Base-by-base conservation (phyloP, 2,797 vertebrate genomes). In the Loriculus beryllinus region DNA sequence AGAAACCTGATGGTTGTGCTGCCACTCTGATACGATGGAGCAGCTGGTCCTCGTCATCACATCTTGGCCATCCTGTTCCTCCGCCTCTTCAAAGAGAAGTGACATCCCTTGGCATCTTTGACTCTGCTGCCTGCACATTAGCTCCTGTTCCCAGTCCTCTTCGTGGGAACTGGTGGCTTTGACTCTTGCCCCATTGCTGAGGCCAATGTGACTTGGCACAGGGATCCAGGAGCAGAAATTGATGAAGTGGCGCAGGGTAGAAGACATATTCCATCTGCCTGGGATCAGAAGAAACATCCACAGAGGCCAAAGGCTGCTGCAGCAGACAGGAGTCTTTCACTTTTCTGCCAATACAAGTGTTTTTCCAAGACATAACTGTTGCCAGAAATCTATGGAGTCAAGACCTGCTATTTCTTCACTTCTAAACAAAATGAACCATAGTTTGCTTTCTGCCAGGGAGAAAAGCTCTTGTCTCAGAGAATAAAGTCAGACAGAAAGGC, bases 331-430 rank as follows among this genome's bases (percentile, higher is more conserved):
- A 87, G 45, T 25, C 47, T 91, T 93, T 81, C 65, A 45, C 80
- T 83, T 65, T 82, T 37, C 59, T 95, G 93, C 90, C 82, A 96
- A 82, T 80, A 90, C 39, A 88, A 95, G 52, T 95, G 80, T 95
- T 96, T 94, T 94, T 95, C 82, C 70, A 92, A 96, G 69, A 67
- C 18, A 3, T 74, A 59, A 39, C 49, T 37, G 45, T 76, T 90
- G 72, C 85, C 91, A 93, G 93, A 93, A 95, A 86, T 94, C 56
- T 14, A 3, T 48, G 49, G 80, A 93, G 74, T 93, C 87, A 79
- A 86, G 94, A 88, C 72, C 82, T 79, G 62, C 72, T 81, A 72
- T 92, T 93, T 83, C 77, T 88, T 86, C 0, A 0, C 72, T 88
- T 86, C 80, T 83, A 83, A 93, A 88, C 76, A 88, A 91, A 96